Percentiles rank a stretch among this genome's conserved stretches.
These are phyloP conservation scores for Aeoliscus strigatus DNA, from an alignment of 2,797 vertebrate species.

Conservation along the genomic window DNA sequence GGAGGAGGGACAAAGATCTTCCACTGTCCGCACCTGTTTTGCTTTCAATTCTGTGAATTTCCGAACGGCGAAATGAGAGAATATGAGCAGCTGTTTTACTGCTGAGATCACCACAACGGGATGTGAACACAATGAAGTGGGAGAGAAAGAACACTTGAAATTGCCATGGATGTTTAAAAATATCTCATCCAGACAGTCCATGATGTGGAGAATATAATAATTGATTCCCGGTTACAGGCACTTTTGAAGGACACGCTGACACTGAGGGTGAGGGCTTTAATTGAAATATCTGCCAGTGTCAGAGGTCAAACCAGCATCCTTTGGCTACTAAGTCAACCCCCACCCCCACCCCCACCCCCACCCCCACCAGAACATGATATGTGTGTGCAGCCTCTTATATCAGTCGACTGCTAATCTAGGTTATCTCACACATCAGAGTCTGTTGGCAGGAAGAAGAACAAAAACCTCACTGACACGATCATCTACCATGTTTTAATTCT, in stretches of 20 bases:
- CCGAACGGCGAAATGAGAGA: background rate
- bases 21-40: conserved; percentile 20
- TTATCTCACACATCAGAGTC: too few species aligned
- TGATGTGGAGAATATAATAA: background rate
- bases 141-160: background rate
- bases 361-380: background rate
- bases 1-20: conserved; percentile 39
- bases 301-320: conserved; percentile 26
- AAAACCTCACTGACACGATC: too few species aligned
- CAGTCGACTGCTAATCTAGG: too few species aligned
- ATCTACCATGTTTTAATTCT: too few species aligned
- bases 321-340: conserved; percentile 9
- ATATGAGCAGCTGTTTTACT: conserved; percentile 1
- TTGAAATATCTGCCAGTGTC: conserved; percentile 30
- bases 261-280: conserved; percentile 8
- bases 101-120: conserved; percentile 9
- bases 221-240: conserved; percentile 4
- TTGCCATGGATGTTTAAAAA: conserved; percentile 4
- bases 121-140: conserved; percentile 10
- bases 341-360: background rate
- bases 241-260: conserved; percentile 24
- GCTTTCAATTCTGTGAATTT: conserved; percentile 16
- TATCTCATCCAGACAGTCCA: background rate
- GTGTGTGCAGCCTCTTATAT: background rate
- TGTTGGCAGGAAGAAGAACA: too few species aligned